Conservation (phyloP, 2,113 vertebrate genomes). For the Myotis lucifugus region DNA sequence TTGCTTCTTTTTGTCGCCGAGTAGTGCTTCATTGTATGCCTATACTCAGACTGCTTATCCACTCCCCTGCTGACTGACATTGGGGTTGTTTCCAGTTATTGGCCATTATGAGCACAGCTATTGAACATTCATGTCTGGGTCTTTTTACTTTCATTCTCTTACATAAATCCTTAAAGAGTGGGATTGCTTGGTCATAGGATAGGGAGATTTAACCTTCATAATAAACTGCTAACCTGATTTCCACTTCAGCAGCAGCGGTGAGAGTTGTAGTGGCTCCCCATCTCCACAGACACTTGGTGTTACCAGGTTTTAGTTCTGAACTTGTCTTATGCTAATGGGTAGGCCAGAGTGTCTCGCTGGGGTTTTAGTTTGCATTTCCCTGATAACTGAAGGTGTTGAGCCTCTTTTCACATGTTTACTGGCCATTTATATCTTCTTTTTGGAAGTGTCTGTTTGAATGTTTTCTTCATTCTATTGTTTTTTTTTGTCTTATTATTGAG, state of each 20-base stretch:
- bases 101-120: background rate
- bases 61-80: background rate
- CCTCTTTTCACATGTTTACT: background rate
- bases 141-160: background rate
- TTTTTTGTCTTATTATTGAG: background rate
- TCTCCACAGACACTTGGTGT: background rate
- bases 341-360: accelerated
- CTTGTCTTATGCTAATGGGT: accelerated
- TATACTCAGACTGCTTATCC: accelerated
- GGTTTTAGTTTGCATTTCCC: background rate
- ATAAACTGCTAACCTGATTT: background rate
- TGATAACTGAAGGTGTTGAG: too few relatives aligned
- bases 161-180: background rate
- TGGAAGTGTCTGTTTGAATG: background rate
- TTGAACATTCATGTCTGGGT: background rate
- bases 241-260: background rate
- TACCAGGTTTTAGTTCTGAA: background rate
- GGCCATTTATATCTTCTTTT: background rate
- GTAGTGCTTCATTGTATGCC: accelerated
- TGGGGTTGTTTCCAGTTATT: too few relatives aligned
- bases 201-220: background rate
- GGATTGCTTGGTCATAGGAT: background rate
- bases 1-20: background rate
- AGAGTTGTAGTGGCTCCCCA: background rate
- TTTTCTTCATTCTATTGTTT: background rate